phyloP scores from a whole-genome alignment of 2,113 vertebrate species.

The Camelus bactrianus region DNA sequence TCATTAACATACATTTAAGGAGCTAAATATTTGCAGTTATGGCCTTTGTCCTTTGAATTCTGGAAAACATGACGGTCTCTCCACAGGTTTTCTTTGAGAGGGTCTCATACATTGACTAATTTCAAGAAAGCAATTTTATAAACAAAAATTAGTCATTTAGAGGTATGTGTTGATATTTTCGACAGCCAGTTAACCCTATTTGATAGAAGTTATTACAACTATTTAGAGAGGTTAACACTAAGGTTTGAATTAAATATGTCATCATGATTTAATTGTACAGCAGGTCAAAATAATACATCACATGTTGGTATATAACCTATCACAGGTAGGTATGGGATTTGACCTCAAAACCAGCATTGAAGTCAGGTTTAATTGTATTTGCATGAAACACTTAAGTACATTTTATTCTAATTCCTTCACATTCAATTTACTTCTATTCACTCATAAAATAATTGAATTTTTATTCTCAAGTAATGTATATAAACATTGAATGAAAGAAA shows the following conservation, averaged over 20 bases:
- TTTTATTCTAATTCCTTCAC: neutral
- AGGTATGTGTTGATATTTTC: neutral
- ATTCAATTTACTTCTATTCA: neutral
- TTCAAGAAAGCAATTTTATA: neutral
- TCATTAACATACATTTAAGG: neutral
- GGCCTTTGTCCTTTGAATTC: constrained; percentile 5
- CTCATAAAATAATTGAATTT: constrained; percentile 19
- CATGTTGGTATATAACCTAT: neutral
- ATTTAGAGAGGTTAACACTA: constrained; percentile 17
- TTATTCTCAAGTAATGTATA: neutral
- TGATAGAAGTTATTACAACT: neutral
- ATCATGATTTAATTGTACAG: neutral
- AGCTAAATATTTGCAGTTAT: neutral
- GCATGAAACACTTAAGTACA: neutral
- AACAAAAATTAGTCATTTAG: neutral
- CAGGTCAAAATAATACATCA: neutral
- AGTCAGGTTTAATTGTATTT: neutral
- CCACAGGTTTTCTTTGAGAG: constrained; percentile 7
- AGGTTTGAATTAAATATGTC: neutral
- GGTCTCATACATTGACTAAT: neutral
- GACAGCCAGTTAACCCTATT: neutral
- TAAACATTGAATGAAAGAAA: neutral
- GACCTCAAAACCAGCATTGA: constrained; percentile 4
- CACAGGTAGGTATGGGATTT: neutral
- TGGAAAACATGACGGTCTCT: neutral